Conservation (phyloP, 2,888 invertebrate species). For the Melanargia galathea region DNA sequence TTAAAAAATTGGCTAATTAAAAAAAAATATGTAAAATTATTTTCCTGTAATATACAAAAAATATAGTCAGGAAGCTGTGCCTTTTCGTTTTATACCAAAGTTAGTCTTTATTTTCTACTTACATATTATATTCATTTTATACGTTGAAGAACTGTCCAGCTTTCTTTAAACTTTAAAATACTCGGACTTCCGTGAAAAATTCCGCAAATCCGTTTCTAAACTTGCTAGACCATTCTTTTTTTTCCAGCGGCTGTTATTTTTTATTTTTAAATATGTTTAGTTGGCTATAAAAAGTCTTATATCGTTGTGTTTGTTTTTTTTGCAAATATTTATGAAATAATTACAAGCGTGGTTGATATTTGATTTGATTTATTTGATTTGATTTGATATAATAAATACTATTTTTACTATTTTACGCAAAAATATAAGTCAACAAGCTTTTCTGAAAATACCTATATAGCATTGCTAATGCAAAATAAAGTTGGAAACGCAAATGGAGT, state of each 20-base stretch:
- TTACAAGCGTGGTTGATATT: too few species aligned
- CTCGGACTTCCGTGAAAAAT: slow-evolving; percentile 36
- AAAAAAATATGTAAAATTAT: slow-evolving; percentile 6
- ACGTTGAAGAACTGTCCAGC: slow-evolving; percentile 38
- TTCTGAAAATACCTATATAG: slow-evolving; percentile 3
- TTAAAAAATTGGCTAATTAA: not conserved
- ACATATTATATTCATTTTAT: slow-evolving; percentile 41
- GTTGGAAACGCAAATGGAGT: slow-evolving; percentile 54
- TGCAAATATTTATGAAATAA: too few species aligned
- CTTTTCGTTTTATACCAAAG: slow-evolving; percentile 40
- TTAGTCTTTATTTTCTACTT: slow-evolving; percentile 40
- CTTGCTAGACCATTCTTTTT: slow-evolving; percentile 28
- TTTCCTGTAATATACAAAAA: slow-evolving; percentile 13
- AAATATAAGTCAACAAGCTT: too few species aligned
- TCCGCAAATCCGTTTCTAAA: slow-evolving; percentile 38
- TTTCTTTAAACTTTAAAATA: slow-evolving; percentile 41
- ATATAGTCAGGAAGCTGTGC: slow-evolving; percentile 36
- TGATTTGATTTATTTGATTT: too few species aligned
- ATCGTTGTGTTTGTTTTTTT: not conserved
- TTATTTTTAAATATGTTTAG: not conserved
- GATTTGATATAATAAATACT: too few species aligned
- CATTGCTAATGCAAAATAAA: slow-evolving; percentile 20
- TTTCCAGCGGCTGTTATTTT: slow-evolving; percentile 15
- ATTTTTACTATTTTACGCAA: too few species aligned
- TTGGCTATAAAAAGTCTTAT: not conserved